phyloP scores from a whole-genome alignment of 2,113 vertebrate species.

The Xiphophorus maculatus region DNA sequence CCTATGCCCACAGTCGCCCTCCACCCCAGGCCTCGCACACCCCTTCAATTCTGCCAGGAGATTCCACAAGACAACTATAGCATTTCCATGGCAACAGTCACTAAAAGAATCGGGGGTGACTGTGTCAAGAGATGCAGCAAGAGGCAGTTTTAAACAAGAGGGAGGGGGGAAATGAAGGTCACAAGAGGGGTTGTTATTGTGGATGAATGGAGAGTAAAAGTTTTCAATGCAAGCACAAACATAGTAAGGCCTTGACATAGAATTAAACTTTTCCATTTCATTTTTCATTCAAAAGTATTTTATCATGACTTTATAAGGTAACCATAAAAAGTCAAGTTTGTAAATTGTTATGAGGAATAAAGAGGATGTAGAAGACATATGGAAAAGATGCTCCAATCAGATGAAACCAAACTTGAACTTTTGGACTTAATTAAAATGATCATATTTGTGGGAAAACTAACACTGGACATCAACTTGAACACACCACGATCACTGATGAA shows the following conservation, averaged over 20 bases:
- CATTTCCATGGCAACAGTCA: slow-evolving; percentile 78
- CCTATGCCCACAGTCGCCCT: slow-evolving; percentile 66
- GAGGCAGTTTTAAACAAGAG: slow-evolving; percentile 21
- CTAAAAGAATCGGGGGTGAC: slow-evolving; percentile 60
- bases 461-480: no score
- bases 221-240: neutral
- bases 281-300: no score
- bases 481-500: no score
- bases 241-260: neutral
- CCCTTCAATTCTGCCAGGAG: slow-evolving; percentile 70
- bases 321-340: neutral
- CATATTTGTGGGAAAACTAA: no score
- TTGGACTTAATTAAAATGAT: no score
- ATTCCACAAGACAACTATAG: slow-evolving; percentile 69
- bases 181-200: slow-evolving; percentile 38
- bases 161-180: slow-evolving; percentile 36
- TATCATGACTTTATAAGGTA: neutral
- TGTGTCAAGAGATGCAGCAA: slow-evolving; percentile 65
- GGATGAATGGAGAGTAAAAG: slow-evolving; percentile 20
- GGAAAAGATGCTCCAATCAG: no score
- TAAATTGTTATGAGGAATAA: neutral
- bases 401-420: no score
- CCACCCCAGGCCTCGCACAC: slow-evolving; percentile 60
- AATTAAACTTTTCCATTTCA: neutral
- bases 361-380: no score